Base-by-base conservation (phyloP, 2,113 vertebrate species). In the Rhynchomys soricoides region DNA sequence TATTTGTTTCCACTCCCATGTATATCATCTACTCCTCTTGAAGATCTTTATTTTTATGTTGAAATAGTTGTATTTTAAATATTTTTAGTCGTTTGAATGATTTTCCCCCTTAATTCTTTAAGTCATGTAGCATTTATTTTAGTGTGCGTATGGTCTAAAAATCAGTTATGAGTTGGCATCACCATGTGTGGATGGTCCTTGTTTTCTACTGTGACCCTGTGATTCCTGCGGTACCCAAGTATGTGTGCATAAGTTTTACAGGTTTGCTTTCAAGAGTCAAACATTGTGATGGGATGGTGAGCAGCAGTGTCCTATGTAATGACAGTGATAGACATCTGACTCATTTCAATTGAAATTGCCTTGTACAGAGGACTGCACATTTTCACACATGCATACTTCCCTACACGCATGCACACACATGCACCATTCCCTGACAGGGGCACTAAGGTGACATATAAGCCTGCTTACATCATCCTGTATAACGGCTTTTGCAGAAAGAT, bases 401-500 rank as follows among this genome's bases (percentile, higher is more conserved):
- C 70, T 31, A 52, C 50, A 40, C 10, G 52, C 1, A 37, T 16
- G 73, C 4, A 37, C 50, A 79, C 17, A 83, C 0, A 31, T 13
- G 50, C 24, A 62, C 81, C 57, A 48, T 45, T 68, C 31, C 43
- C 12, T 59, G 3, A 81, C 31, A 85, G 59, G 13, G 24, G 74
- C 70, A 19, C 59, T 94, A 81, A 50, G 52, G 1, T 82, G 64
- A 12, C 24, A 13, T 59, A 62, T 86, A 91, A 45, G n/a, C 40
- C 15, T 62, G 31, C 64, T 88, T 13, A 77, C 16, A 5, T 4
- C 93, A 50, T 81, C 48, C 43, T 79, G 91, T 91, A 34, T 66
- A 86, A 52, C 96, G 81, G 13, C 57, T 93, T 95, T 88, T 94
- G 48, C 82, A 52, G 29, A 29, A 24, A 97, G 37, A 64, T 94